Evolutionary conservation across 2,113 vertebrate genomes (phyloP), one percentile per base, ranked within the genome.

Genomic region (Sinocyclocheilus rhinocerous): DNA sequence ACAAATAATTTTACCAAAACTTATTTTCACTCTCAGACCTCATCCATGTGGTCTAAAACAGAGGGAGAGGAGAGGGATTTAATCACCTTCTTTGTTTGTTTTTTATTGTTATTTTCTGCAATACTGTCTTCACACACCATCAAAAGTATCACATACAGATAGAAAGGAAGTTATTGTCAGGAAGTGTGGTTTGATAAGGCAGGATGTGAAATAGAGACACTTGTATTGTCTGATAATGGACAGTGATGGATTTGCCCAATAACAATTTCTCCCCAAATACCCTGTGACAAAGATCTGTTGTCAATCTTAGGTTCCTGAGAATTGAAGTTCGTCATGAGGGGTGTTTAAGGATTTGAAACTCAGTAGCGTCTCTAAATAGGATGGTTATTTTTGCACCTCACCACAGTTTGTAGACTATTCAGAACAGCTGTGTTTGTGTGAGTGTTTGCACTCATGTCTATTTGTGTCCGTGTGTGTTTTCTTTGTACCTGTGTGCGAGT

Each of bases 371-470:
- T 2, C 15, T 50, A 26, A 67, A 67, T 81, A 67, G 24, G 13
- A 22, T 24, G 10, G 9, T 16, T 20, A 67, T 50, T 67, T 81
- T 6, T 20, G 39, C 42, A 80, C 57, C 61, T 63, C 76, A n/a
- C 76, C 15, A 20, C 26, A 16, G 78, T 81, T 26, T 81, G 7
- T 65, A 79, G 55, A 61, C 59, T 26, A 39, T 65, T 29, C 22
- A 9, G 1, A 29, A 48, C 79, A 67, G 61, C 79, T 81, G 61
- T 81, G 79, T 81, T 26, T 65, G 79, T 63, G 22, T 36, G 22
- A 57, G 6, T 59, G 18, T 42, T 16, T 80, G 36, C 42, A 24
- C 24, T 11, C 24, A 48, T 36, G 18, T 61, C 55, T 39, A 12
- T 79, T 61, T 42, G 52, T 79, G 76, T 15, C 52, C 16, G 4